These are phyloP conservation scores for Platorchestia sp. DNA, from an alignment of 1,140 invertebrate genomes.

Conservation along the genomic window DNA sequence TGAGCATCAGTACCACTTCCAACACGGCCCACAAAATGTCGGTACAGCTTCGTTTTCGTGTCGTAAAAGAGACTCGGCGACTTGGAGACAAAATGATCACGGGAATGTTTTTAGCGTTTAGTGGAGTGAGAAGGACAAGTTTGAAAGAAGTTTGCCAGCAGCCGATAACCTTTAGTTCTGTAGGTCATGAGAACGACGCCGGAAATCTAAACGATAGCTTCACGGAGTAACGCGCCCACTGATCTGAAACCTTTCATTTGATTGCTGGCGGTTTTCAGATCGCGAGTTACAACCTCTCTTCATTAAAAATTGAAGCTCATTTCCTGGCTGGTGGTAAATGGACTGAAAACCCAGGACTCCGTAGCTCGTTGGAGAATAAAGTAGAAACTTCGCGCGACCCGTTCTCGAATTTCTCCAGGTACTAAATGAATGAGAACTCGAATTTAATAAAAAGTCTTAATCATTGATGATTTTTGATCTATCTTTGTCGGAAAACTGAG, in stretches of 20 bases:
- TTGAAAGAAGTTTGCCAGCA: not conserved
- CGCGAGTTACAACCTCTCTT: not conserved
- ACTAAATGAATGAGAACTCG: not conserved
- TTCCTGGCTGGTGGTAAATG: not conserved
- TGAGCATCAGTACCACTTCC: too few relatives aligned
- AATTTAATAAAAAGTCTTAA: not conserved
- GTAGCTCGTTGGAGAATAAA: not conserved
- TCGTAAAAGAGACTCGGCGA: not conserved
- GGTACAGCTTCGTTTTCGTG: not conserved
- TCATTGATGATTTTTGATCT: not conserved
- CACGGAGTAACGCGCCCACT: constrained; percentile 2
- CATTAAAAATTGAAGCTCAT: constrained; percentile 1
- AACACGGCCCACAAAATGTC: too few relatives aligned
- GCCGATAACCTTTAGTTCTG: constrained; percentile 11
- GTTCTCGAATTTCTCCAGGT: not conserved
- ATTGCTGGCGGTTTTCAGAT: not conserved
- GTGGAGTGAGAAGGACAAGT: not conserved
- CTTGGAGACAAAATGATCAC: not conserved
- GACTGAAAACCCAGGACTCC: not conserved
- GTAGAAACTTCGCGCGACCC: not conserved
- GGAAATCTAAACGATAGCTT: constrained; percentile 38
- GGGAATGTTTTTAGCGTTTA: not conserved
- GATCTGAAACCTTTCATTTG: constrained; percentile 12
- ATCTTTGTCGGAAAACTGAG: not conserved
- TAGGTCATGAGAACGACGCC: constrained; percentile 22